Conservation (phyloP, 1,140 invertebrate species). For the Dinoponera quadriceps region DNA sequence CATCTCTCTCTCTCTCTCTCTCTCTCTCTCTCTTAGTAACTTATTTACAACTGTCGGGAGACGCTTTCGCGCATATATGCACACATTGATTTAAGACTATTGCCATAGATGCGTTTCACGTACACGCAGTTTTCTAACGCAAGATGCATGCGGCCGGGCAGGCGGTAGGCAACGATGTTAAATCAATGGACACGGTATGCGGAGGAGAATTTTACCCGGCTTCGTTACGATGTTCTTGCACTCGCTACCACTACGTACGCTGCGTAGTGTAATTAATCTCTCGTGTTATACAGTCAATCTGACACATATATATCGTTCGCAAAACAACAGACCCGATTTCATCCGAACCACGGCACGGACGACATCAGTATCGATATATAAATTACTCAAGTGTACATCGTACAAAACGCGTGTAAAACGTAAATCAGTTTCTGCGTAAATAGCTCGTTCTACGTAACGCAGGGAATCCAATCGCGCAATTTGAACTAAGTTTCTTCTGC, state of each 20-base stretch:
- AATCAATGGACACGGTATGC: slow-evolving; percentile 37
- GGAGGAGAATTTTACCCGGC: slow-evolving; percentile 8
- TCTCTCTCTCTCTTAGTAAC: slow-evolving; percentile 5
- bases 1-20: background rate
- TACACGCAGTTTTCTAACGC: background rate
- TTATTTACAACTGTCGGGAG: slow-evolving; percentile 41
- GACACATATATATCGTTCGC: slow-evolving; percentile 44
- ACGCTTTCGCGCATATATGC: slow-evolving; percentile 1
- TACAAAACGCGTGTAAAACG: slow-evolving; percentile 75
- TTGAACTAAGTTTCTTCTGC: no score
- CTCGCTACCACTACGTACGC: background rate
- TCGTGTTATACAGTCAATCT: slow-evolving; percentile 34
- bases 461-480: slow-evolving; percentile 15
- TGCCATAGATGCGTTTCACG: background rate
- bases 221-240: background rate
- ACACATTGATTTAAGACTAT: slow-evolving; percentile 25
- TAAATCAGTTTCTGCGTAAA: slow-evolving; percentile 68
- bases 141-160: background rate
- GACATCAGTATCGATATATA: slow-evolving; percentile 60
- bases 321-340: slow-evolving; percentile 55
- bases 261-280: slow-evolving; percentile 11
- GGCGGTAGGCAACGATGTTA: slow-evolving; percentile 29
- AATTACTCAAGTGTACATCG: slow-evolving; percentile 69
- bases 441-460: slow-evolving; percentile 24
- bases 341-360: slow-evolving; percentile 32